These are phyloP conservation scores for Perithous albicinctus DNA, from an alignment of 2,888 invertebrate genomes.

Conservation along the genomic window DNA sequence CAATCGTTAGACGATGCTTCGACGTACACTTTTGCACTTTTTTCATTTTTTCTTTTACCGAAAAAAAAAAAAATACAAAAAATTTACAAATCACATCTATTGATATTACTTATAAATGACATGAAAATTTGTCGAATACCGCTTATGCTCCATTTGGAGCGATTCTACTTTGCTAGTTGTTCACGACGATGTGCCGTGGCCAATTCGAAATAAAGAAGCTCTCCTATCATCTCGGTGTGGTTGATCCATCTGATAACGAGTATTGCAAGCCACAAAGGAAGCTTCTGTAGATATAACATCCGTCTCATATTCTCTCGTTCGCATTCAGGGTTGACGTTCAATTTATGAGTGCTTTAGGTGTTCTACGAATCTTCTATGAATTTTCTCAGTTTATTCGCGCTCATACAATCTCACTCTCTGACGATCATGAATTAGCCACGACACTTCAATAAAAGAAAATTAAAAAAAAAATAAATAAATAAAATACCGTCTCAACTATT, in stretches of 20 bases:
- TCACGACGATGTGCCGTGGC: neutral
- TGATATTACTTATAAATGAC: too few species aligned
- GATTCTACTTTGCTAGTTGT: neutral
- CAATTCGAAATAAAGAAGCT: neutral
- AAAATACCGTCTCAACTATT: too few species aligned
- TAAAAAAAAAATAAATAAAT: too few species aligned
- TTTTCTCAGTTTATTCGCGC: neutral
- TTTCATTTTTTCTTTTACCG: conserved; percentile 13
- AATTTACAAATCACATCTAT: neutral
- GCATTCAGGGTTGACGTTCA: neutral
- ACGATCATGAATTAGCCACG: neutral
- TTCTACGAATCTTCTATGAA: neutral
- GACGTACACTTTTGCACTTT: conserved; percentile 23
- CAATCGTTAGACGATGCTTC: conserved; percentile 72
- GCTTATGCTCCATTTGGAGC: neutral
- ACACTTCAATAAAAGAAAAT: neutral
- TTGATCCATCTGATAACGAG: neutral
- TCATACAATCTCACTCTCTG: neutral
- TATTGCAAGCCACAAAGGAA: neutral
- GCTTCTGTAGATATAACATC: neutral
- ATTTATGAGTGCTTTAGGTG: conserved; percentile 9
- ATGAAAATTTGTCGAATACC: neutral
- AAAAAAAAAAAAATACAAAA: too few species aligned
- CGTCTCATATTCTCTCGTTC: neutral
- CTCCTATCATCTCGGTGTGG: neutral